Base-by-base conservation (phyloP, 2,888 invertebrate genomes). In the Sarcophaga subvicina region DNA sequence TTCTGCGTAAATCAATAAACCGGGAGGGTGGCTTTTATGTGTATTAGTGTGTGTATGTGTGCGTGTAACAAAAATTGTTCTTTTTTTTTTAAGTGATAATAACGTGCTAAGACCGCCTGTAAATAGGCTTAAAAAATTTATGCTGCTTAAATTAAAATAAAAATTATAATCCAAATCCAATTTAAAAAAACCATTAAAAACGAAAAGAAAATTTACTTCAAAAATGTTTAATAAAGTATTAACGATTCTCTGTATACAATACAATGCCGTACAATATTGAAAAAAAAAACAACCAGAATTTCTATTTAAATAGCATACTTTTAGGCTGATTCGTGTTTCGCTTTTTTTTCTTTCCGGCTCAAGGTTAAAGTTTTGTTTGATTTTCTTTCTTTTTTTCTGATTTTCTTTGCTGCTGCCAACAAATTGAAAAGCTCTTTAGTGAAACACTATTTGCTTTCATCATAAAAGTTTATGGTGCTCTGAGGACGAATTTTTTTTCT, bases 1-100 rank as follows among this genome's bases (percentile, higher is more conserved):
- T 86, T 37, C 77, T 86, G 86, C 86, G 88, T 88, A 86, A 88
- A 88, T 88, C 88, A 88, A 88, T 88, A 87, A 84, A 88, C 86
- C 88, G 84, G 84, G 86, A 85, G 86, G 88, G 88, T 88, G 88
- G 86, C 70, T 84, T 85, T 76, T 79, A 73, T 49, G 17, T 70
- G 49, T 76, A 25, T 72, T 83, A 25, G 20, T 62, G 37, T 37
- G 37, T 37, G 37, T 37, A 37, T 37, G 37, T 37, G 37, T 10
- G 37, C 37, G 37, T 37, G 37, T 37, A 37, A 37, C 37, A 37
- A 37, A 37, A 37, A 37, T 10, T 0, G 10, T 37, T 37, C 37
- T 37, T 37, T 37, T 37, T 37, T 37, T 37, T 37, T 37, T 1
- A 37, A 37, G 47, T 60, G 12, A 14, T 4, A 54, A 54, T 14